A percentile compares a stretch with the other conserved stretches of the same genome.
Conservation (phyloP, 2,888 invertebrate species). For the Lepetodrilus schrolli region DNA sequence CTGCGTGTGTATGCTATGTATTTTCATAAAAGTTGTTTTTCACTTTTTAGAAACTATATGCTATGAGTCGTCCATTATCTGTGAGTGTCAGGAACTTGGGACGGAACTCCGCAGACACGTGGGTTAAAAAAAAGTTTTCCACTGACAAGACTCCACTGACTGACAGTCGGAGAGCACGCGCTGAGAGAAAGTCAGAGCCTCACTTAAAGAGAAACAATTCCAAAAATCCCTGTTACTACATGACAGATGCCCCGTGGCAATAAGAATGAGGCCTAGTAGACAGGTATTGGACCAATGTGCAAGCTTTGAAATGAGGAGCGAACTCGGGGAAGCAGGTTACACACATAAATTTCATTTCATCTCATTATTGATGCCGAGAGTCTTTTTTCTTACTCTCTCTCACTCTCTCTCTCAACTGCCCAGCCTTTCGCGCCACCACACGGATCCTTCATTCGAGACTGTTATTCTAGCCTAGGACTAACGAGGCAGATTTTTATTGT, state of each 20-base stretch:
- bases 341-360: conserved; percentile 41
- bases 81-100: too few species aligned
- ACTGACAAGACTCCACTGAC: conserved; percentile 8
- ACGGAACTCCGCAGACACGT: too few species aligned
- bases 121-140: conserved; percentile 3
- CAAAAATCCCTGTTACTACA: conserved; percentile 27
- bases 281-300: conserved; percentile 20
- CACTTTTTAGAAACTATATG: too few species aligned
- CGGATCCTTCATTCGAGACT: conserved; percentile 22
- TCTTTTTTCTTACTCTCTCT: conserved; percentile 23
- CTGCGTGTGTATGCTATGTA: too few species aligned
- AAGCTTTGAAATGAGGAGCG: conserved; percentile 12
- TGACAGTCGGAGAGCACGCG: too few species aligned
- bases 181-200: background rate
- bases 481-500: conserved; percentile 27
- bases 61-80: too few species aligned
- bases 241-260: conserved; percentile 30
- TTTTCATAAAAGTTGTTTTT: too few species aligned
- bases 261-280: background rate
- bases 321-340: conserved; percentile 30
- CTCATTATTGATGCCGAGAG: conserved; percentile 35
- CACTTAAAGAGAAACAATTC: conserved; percentile 15
- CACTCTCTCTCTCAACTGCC: conserved; percentile 26
- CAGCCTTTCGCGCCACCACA: background rate
- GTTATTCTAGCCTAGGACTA: conserved; percentile 11